Conservation (phyloP, 2,888 invertebrate genomes). For the Chydorus sphaericus region DNA sequence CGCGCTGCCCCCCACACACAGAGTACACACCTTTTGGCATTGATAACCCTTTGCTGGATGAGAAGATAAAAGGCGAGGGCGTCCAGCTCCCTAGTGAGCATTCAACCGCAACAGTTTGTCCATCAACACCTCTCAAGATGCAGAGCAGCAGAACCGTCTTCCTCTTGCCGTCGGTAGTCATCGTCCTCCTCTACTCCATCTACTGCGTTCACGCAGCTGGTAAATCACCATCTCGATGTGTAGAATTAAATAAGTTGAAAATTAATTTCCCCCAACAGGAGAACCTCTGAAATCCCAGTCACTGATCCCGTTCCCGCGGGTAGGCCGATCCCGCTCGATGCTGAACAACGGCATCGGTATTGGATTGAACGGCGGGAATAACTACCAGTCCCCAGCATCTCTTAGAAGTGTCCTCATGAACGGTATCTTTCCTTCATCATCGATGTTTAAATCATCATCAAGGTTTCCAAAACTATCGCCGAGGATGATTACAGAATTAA, state of each 20-base stretch:
- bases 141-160: no score
- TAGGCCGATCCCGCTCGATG: conserved; percentile 18
- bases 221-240: neutral
- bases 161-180: neutral
- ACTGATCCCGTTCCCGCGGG: conserved; percentile 22
- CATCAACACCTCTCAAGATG: no score
- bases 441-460: neutral
- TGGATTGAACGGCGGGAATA: conserved; percentile 9
- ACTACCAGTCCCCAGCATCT: neutral
- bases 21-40: no score
- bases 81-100: no score
- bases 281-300: conserved; percentile 17
- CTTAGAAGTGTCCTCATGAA: neutral
- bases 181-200: neutral
- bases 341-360: conserved; percentile 17
- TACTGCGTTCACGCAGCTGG: neutral
- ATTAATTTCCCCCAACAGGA: no score
- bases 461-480: neutral
- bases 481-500: conserved; percentile 17
- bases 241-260: neutral
- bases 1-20: no score
- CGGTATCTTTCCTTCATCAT: neutral
- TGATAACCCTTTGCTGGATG: no score
- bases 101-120: no score
- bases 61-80: no score